Base-by-base conservation (phyloP, 2,797 vertebrate genomes). In the Coilia nasus region DNA sequence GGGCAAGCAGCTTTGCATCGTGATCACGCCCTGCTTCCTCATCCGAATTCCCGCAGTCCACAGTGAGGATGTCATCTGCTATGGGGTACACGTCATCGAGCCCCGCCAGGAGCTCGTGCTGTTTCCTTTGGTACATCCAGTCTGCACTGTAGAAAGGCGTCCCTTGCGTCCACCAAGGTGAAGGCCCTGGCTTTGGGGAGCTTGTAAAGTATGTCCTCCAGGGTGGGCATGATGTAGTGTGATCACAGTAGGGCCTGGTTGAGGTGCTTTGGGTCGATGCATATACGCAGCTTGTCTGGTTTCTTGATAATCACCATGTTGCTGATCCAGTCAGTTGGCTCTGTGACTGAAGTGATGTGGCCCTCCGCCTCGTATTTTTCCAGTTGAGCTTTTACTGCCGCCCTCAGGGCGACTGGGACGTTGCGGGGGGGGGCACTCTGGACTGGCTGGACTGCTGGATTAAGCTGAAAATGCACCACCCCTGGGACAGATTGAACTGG, bases 141-240 rank as follows among this genome's bases (percentile, higher is more conserved):
- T 56, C 35, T 83, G 35, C 82, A 0, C 44, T 71, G 60, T 1
- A 83, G 5, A 67, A 62, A 71, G 21, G 81, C 81, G 9, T 82
- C 3, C 21, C 50, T 6, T n/a, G 81, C 81, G 3, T 56, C 88
- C 81, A 90, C 88, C 86, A 91, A 82, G 85, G 88, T 91, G 91
- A 89, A 93, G 82, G 93, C 88, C 88, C 89, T 87, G 90, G 92
- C 89, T 88, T 91, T 93, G 5, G 0, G 85, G 86, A 88, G 87
- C 88, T 91, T 93, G 87, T 91, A 91, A 85, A 93, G 90, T 84
- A 93, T 88, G 90, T 93, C 90, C 87, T 91, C 91, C 83, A 35
- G 88, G 85, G 89, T 91, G 89, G 90, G 91, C 90, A 93, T 91
- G 60, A 88, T 91, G 88, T 88, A 89, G 82, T 85, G 89, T n/a